Evolutionary conservation across 1,140 invertebrate species (phyloP).

Genomic region (Hyles vespertilio): DNA sequence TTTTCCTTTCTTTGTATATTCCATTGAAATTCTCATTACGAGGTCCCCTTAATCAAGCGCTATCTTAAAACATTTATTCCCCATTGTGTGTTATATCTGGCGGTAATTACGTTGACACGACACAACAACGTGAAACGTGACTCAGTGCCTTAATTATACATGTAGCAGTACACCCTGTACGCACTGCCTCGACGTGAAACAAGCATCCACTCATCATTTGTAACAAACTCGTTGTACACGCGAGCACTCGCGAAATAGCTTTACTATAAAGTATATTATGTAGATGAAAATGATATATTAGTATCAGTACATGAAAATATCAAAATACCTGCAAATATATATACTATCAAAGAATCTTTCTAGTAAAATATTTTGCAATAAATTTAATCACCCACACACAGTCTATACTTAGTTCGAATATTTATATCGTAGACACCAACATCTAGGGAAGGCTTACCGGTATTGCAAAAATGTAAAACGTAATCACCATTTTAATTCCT

Average conservation of each 20-base stretch:
- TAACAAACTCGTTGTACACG: neutral
- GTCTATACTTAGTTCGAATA: too few relatives aligned
- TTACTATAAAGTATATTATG: too few relatives aligned
- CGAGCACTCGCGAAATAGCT: neutral
- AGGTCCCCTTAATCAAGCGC: too few relatives aligned
- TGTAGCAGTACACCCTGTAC: neutral
- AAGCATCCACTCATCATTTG: neutral
- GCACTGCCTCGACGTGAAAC: neutral
- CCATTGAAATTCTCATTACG: neutral
- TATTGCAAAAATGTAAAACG: too few relatives aligned
- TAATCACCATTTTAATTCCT: too few relatives aligned
- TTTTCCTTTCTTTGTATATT: too few relatives aligned
- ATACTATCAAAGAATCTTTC: too few relatives aligned
- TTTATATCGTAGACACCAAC: too few relatives aligned
- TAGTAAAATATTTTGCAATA: too few relatives aligned
- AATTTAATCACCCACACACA: too few relatives aligned
- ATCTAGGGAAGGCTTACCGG: too few relatives aligned
- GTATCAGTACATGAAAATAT: neutral
- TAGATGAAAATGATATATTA: neutral
- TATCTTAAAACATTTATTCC: conserved; percentile 18
- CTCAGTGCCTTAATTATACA: conserved; percentile 32
- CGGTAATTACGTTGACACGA: conserved; percentile 18
- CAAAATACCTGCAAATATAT: neutral
- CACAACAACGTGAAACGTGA: conserved; percentile 20
- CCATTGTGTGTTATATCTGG: conserved; percentile 20